Percentiles rank a stretch among this genome's conserved stretches.
Conservation (phyloP, 2,797 vertebrate genomes). For the Centroberyx gerrardi region DNA sequence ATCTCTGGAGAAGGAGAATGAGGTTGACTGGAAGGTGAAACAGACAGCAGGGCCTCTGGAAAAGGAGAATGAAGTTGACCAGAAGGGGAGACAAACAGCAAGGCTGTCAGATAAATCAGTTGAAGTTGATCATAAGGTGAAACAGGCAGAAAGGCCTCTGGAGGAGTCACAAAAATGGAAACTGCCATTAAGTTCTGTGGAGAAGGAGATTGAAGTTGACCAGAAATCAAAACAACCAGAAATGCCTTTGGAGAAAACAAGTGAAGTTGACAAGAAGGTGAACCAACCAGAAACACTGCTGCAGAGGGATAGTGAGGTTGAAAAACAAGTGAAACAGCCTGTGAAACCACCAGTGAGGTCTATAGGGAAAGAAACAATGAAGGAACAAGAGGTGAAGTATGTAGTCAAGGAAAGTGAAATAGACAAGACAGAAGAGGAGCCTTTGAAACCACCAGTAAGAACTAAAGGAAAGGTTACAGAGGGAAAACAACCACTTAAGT, state of each 20-base stretch:
- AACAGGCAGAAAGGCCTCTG: constrained; percentile 3
- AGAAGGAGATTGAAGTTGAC: constrained; percentile 29
- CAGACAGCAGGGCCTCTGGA: constrained; percentile 28
- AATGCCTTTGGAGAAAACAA: constrained; percentile 34
- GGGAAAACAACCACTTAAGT: constrained; percentile 16
- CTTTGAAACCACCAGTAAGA: constrained; percentile 64
- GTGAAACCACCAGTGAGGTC: constrained; percentile 29
- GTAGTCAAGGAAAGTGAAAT: constrained; percentile 16
- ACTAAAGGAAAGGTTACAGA: constrained; percentile 57
- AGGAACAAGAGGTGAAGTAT: constrained; percentile 18
- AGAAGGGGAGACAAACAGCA: background rate
- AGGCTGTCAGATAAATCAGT: constrained; percentile 33
- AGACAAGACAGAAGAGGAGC: constrained; percentile 39
- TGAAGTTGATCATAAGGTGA: background rate
- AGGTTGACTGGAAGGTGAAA: constrained; percentile 22
- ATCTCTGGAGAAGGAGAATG: constrained; percentile 33
- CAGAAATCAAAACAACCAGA: constrained; percentile 28
- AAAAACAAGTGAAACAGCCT: constrained; percentile 12
- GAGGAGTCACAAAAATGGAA: constrained; percentile 37
- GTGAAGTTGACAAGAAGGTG: constrained; percentile 28
- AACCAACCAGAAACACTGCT: constrained; percentile 11
- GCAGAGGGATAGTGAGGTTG: constrained; percentile 35
- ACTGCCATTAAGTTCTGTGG: background rate
- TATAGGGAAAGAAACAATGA: constrained; percentile 18
- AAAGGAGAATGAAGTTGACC: constrained; percentile 19